A percentile compares a stretch with the other conserved stretches of the same genome.
Conservation (phyloP, 2,797 vertebrate species). For the Mormyrus hasselquistii region DNA sequence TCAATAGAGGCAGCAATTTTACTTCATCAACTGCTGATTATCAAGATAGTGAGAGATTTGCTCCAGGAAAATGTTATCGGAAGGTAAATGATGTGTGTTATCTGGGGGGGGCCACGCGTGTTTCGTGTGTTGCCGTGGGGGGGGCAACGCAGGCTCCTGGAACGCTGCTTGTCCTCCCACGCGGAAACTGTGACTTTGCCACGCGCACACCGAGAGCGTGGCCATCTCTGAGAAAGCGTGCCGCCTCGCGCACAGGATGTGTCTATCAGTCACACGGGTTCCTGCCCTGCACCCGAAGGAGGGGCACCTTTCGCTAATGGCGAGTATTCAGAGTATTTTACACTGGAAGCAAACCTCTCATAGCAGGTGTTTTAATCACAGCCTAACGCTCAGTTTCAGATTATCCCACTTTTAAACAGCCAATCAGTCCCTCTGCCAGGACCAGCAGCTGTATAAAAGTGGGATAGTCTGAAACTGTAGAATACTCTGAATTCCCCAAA, state of each 20-base stretch:
- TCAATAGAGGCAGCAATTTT: too few species aligned
- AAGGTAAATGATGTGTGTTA: background rate
- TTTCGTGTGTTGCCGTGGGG: background rate
- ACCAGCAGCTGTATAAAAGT: background rate
- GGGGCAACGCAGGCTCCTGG: background rate
- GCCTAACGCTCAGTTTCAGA: too few species aligned
- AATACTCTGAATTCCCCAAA: background rate
- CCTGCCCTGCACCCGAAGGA: background rate
- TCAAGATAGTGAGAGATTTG: background rate
- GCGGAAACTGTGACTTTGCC: constrained; percentile 57
- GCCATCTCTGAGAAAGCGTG: constrained; percentile 31
- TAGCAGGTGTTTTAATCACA: too few species aligned
- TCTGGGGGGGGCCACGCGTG: background rate
- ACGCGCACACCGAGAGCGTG: constrained; percentile 24
- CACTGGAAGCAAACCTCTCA: too few species aligned
- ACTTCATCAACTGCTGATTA: background rate
- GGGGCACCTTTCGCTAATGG: background rate
- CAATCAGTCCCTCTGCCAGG: too few species aligned
- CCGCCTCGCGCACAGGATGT: constrained; percentile 55
- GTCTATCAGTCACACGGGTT: constrained; percentile 43
- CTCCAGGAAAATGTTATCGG: background rate
- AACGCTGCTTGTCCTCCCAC: constrained; percentile 22
- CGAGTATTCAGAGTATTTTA: too few species aligned
- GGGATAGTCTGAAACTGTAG: background rate
- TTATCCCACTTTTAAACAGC: too few species aligned